Conservation (phyloP, 2,113 vertebrate species). For the Plestiodon gilberti region DNA sequence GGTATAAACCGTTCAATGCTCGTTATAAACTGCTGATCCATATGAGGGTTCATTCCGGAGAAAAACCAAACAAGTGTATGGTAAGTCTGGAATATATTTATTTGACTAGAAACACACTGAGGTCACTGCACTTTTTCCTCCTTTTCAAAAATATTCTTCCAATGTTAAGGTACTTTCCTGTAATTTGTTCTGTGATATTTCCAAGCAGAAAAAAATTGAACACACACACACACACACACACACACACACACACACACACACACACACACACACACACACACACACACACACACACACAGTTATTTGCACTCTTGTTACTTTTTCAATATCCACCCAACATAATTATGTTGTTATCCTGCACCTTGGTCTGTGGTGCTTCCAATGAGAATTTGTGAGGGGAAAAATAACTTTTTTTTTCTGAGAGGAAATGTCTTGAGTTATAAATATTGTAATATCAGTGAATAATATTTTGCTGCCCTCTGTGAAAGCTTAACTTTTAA, state of each 20-base stretch:
- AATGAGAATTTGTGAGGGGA: slow-evolving; percentile 24
- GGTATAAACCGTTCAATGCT: slow-evolving; percentile 98
- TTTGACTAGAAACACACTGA: slow-evolving; percentile 53
- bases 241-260: slow-evolving; percentile 43
- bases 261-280: slow-evolving; percentile 41
- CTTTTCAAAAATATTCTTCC: slow-evolving; percentile 33
- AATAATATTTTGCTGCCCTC: slow-evolving; percentile 57
- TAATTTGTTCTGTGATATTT: neutral
- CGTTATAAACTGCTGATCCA: slow-evolving; percentile 99
- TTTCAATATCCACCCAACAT: slow-evolving; percentile 28
- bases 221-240: slow-evolving; percentile 34
- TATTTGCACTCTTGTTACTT: slow-evolving; percentile 28
- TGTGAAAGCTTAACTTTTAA: slow-evolving; percentile 66
- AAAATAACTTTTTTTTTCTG: slow-evolving; percentile 60
- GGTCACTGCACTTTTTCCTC: slow-evolving; percentile 13
- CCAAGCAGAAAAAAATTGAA: slow-evolving; percentile 35
- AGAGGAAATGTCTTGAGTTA: slow-evolving; percentile 63
- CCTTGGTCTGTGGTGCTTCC: slow-evolving; percentile 39
- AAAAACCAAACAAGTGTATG: slow-evolving; percentile 99
- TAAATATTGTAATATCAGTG: slow-evolving; percentile 61
- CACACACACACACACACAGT: slow-evolving; percentile 32
- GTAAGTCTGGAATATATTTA: slow-evolving; percentile 84
- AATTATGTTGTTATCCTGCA: slow-evolving; percentile 60
- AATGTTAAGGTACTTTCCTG: slow-evolving; percentile 3
- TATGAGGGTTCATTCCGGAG: slow-evolving; percentile 98